Evolutionary conservation across 2,113 vertebrate species (phyloP).

Genomic region (Euleptes europaea): DNA sequence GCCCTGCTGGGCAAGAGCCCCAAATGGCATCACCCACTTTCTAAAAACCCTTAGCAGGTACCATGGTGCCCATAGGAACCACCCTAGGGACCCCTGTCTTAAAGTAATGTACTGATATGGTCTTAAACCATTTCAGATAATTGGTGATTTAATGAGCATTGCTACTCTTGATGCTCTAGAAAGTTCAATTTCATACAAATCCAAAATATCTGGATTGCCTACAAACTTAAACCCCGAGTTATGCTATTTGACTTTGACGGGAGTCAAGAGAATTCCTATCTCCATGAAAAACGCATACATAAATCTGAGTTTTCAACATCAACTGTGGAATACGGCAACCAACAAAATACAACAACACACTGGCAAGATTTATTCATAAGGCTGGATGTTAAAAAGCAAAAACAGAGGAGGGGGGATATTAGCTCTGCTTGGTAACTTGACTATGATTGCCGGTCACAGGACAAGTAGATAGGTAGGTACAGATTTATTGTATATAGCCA

Average conservation of each 20-base stretch:
- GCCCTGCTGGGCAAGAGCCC: no score
- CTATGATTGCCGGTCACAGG: background rate
- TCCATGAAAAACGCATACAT: background rate
- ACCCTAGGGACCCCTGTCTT: no score
- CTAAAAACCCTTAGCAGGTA: no score
- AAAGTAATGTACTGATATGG: no score
- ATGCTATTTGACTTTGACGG: accelerated
- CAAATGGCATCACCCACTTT: no score
- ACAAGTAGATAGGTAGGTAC: no score
- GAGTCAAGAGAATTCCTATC: background rate
- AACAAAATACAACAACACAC: background rate
- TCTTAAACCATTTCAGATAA: no score
- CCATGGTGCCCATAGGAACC: no score
- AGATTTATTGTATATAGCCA: no score
- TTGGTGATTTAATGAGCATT: accelerated
- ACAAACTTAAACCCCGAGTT: accelerated
- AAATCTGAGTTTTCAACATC: background rate
- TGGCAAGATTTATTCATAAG: no score
- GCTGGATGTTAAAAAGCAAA: no score
- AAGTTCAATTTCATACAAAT: accelerated
- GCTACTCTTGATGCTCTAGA: accelerated
- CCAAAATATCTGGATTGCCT: background rate
- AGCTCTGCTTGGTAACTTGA: background rate
- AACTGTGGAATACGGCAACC: background rate
- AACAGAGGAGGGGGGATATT: no score